A percentile compares a stretch with the other conserved stretches of the same genome.
phyloP scores from a whole-genome alignment of 2,888 invertebrate genomes.

The Pomacea canaliculata region DNA sequence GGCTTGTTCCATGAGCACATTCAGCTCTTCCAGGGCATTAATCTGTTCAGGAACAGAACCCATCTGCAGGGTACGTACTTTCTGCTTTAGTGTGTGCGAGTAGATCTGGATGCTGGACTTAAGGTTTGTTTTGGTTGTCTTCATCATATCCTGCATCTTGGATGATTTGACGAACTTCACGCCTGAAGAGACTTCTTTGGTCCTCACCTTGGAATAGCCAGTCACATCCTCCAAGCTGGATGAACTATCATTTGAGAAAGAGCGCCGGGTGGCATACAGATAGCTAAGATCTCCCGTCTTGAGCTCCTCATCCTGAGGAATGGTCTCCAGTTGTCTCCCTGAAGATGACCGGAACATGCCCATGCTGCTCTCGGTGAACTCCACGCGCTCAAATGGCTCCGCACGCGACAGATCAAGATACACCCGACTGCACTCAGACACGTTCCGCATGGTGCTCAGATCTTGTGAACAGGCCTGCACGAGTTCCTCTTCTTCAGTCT shows the following conservation, averaged over 20 bases:
- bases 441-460: constrained; percentile 39
- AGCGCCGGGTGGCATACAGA: constrained; percentile 35
- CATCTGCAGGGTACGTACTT: constrained; percentile 50
- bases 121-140: constrained; percentile 47
- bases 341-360: constrained; percentile 41
- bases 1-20: constrained; percentile 75
- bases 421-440: constrained; percentile 67
- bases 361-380: constrained; percentile 34
- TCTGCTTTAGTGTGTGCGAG: constrained; percentile 46
- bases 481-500: background rate
- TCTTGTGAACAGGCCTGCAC: constrained; percentile 15
- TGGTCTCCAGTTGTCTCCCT: constrained; percentile 61
- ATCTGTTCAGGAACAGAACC: constrained; percentile 49
- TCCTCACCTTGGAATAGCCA: constrained; percentile 23
- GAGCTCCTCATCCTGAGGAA: constrained; percentile 65
- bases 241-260: constrained; percentile 38
- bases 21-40: constrained; percentile 54
- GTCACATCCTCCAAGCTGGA: constrained; percentile 35
- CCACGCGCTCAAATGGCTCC: constrained; percentile 45
- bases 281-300: constrained; percentile 43
- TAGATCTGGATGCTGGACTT: constrained; percentile 55
- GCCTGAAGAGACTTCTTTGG: background rate
- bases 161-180: background rate
- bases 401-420: constrained; percentile 68
- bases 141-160: constrained; percentile 3